A percentile compares a stretch with the other conserved stretches of the same genome.
Conservation (phyloP, 2,113 vertebrate genomes). For the Austrofundulus limnaeus region DNA sequence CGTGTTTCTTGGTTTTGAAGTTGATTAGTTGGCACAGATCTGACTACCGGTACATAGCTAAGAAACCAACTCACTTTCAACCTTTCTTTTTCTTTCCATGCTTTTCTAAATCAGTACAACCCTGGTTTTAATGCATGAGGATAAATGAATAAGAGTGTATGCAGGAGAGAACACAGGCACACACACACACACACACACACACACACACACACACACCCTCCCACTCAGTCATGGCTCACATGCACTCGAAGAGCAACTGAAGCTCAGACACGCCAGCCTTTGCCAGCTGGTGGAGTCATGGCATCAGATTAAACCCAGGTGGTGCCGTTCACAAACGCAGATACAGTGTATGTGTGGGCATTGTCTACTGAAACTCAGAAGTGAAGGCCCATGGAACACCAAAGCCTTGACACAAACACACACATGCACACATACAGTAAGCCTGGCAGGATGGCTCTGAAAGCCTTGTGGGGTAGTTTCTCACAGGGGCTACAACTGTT, state of each 20-base stretch:
- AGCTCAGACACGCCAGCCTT: constrained; percentile 19
- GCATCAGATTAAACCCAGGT: constrained; percentile 50
- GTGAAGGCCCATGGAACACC: not conserved
- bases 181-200: constrained; percentile 32
- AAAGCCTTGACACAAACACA: not conserved
- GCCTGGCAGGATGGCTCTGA: constrained; percentile 29
- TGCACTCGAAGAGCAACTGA: constrained; percentile 22
- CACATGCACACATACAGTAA: not conserved
- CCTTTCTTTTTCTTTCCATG: constrained; percentile 2
- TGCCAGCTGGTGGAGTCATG: constrained; percentile 49
- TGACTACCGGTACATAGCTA: constrained; percentile 6
- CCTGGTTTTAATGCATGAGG: constrained; percentile 26
- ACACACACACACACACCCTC: constrained; percentile 36
- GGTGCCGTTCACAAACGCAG: constrained; percentile 30
- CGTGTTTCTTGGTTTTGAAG: constrained; percentile 13
- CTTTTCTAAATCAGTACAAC: constrained; percentile 31
- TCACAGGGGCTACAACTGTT: no score
- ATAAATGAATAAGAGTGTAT: constrained; percentile 28
- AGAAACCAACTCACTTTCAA: not conserved
- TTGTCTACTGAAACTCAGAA: constrained; percentile 11
- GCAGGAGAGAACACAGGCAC: not conserved
- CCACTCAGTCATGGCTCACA: constrained; percentile 41
- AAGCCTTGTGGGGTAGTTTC: constrained; percentile 25
- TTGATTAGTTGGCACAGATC: not conserved
- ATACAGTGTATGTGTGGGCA: constrained; percentile 16